These are phyloP conservation scores for Rhaphigaster nebulosa DNA, from an alignment of 2,888 invertebrate species.

Conservation along the genomic window DNA sequence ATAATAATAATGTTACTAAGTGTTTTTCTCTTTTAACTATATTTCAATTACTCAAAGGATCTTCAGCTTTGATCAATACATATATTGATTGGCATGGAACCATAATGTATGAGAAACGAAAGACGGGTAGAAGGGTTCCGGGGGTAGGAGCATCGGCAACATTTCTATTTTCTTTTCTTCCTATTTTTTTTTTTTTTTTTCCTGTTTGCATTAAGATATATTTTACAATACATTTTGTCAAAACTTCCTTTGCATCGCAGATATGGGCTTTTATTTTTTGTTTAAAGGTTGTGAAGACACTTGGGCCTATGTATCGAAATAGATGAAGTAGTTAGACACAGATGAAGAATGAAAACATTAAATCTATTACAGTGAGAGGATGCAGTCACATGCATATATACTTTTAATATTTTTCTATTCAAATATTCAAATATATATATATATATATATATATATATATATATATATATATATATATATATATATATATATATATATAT, in stretches of 20 bases:
- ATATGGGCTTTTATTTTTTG: neutral
- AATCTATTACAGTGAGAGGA: neutral
- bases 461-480: too few species aligned
- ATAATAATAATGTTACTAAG: slow-evolving; percentile 4
- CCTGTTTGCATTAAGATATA: neutral
- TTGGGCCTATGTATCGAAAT: neutral
- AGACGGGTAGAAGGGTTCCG: neutral
- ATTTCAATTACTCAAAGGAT: neutral
- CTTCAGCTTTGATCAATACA: slow-evolving; percentile 7
- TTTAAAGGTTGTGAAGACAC: neutral
- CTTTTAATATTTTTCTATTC: neutral
- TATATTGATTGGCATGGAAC: neutral
- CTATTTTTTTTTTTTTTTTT: neutral
- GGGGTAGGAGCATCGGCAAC: neutral
- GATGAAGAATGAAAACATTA: neutral
- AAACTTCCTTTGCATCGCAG: neutral
- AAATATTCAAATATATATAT: too few species aligned
- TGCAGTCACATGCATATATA: neutral
- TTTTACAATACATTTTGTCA: neutral
- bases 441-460: too few species aligned
- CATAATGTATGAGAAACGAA: neutral
- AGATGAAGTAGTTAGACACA: neutral
- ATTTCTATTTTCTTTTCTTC: neutral
- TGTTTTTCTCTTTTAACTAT: neutral
- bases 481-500: too few species aligned